A percentile compares a stretch with the other conserved stretches of the same genome.
Evolutionary conservation across 2,797 vertebrate genomes (phyloP).

Genomic region (Sorex maritimensis): DNA sequence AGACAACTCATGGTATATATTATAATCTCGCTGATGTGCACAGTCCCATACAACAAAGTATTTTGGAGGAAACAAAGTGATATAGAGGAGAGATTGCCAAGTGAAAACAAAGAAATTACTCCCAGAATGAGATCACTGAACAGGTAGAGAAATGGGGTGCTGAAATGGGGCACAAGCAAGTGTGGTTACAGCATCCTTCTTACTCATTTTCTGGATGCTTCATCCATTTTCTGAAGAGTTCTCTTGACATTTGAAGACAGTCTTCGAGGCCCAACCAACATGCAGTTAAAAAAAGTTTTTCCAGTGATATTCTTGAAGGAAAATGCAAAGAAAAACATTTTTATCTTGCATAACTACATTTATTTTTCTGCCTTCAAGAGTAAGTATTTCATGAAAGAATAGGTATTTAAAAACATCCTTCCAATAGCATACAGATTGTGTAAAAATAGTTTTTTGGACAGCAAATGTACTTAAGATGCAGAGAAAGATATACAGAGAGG

Average conservation of each 20-base stretch:
- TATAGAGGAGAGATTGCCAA: not conserved
- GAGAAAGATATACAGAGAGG: conserved; percentile 55
- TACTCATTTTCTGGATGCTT: conserved; percentile 87
- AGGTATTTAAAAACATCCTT: conserved; percentile 33
- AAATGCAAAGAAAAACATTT: conserved; percentile 80
- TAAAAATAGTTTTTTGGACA: conserved; percentile 49
- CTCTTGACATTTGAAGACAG: conserved; percentile 90
- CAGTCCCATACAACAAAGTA: not conserved
- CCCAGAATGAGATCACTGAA: not conserved
- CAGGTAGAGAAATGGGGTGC: not conserved
- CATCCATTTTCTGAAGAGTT: conserved; percentile 90
- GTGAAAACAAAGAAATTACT: conserved; percentile 22
- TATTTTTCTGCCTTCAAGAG: not conserved
- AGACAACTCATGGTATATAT: not conserved
- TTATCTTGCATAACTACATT: conserved; percentile 47
- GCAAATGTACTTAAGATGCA: conserved; percentile 53
- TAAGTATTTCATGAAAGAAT: conserved; percentile 42
- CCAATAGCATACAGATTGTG: conserved; percentile 53
- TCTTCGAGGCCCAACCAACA: conserved; percentile 91
- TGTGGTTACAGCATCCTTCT: conserved; percentile 68
- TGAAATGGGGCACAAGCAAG: not conserved
- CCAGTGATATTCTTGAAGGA: conserved; percentile 87
- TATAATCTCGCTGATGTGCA: not conserved
- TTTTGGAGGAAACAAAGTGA: not conserved
- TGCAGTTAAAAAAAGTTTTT: conserved; percentile 83